Percentiles rank a stretch among this genome's conserved stretches.
Conservation (phyloP, 2,797 vertebrate species). For the Falco berigora region DNA sequence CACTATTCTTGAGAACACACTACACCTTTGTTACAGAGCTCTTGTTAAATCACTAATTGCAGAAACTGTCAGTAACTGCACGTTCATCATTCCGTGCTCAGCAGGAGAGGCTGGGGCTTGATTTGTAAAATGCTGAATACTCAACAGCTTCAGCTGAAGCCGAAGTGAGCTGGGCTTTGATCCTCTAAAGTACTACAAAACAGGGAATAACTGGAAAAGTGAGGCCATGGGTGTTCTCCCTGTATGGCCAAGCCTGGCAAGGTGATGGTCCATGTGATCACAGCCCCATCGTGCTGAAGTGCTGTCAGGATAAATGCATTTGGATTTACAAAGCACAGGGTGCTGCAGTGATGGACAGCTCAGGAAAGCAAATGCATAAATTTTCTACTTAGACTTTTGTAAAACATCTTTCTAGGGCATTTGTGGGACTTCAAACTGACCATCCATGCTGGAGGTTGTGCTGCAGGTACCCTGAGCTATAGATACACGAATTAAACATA, state of each 20-base stretch:
- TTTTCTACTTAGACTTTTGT: neutral
- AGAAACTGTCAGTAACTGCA: neutral
- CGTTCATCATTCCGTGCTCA: neutral
- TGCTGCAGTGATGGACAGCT: neutral
- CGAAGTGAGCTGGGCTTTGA: neutral
- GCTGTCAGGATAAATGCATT: neutral
- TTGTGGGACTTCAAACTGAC: neutral
- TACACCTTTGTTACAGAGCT: neutral
- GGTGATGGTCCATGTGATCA: neutral
- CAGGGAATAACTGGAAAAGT: neutral
- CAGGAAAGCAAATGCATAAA: neutral
- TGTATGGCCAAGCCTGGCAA: fast-evolving
- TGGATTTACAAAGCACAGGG: neutral
- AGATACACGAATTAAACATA: neutral
- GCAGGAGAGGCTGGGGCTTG: neutral
- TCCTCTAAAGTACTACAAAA: neutral
- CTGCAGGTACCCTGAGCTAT: neutral
- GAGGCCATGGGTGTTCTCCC: neutral
- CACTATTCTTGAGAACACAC: neutral
- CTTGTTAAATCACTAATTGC: neutral
- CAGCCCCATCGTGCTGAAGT: fast-evolving
- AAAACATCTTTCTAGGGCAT: neutral
- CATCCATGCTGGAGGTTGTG: neutral
- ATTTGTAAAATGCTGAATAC: neutral
- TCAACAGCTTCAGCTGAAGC: neutral